phyloP scores from a whole-genome alignment of 1,140 invertebrate species.

The Galleria mellonella region DNA sequence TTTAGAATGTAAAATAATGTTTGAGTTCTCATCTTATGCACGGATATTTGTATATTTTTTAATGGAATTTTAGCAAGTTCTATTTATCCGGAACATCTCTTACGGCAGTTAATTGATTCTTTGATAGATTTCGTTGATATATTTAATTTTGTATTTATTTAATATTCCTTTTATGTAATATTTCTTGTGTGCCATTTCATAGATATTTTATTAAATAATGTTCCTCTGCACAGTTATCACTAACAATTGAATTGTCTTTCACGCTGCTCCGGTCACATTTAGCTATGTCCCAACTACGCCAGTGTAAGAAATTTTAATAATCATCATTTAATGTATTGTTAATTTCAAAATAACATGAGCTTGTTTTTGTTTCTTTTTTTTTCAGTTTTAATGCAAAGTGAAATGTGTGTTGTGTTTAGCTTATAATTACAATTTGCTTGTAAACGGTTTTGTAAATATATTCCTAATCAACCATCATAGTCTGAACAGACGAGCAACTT shows the following conservation, averaged over 20 bases:
- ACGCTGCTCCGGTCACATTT: slow-evolving; percentile 59
- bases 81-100: slow-evolving; percentile 62
- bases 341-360: too few relatives aligned
- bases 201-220: neutral
- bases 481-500: too few relatives aligned
- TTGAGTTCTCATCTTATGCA: neutral
- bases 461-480: too few relatives aligned
- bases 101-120: slow-evolving; percentile 41
- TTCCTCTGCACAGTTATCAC: slow-evolving; percentile 29
- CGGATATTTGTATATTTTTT: neutral
- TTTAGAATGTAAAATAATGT: neutral
- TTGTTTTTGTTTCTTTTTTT: too few relatives aligned
- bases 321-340: slow-evolving; percentile 1
- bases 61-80: slow-evolving; percentile 10
- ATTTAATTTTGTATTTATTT: slow-evolving; percentile 11
- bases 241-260: slow-evolving; percentile 42
- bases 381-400: too few relatives aligned
- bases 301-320: slow-evolving; percentile 75
- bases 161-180: slow-evolving; percentile 9
- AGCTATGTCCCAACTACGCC: slow-evolving; percentile 76
- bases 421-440: too few relatives aligned
- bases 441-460: too few relatives aligned
- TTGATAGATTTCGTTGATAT: too few relatives aligned
- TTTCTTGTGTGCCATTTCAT: slow-evolving; percentile 8
- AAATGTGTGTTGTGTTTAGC: too few relatives aligned